Evolutionary conservation across 2,888 invertebrate species (phyloP), one percentile per base, ranked within the genome.

Genomic region (Eristalinus aeneus): DNA sequence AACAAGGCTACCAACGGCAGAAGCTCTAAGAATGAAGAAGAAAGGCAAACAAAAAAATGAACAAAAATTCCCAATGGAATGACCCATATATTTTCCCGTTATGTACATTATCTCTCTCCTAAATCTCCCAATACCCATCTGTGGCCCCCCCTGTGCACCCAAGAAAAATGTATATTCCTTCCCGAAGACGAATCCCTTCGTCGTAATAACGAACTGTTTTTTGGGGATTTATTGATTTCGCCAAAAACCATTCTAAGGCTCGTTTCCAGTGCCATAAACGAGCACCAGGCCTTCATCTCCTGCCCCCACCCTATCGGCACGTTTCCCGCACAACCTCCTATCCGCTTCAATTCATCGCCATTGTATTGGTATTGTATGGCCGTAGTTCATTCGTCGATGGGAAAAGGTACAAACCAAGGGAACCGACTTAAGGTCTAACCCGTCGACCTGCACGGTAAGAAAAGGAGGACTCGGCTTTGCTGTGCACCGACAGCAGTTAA

Each of bases 11-110:
- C 60, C 68, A 77, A 54, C 65, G 32, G 60, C 65, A 77, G 46
- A 56, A 73, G 68, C 79, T 74, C 46, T 60, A 63, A 71, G 46
- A 76, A 64, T 20, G 74, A 53, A 65, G 56, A 68, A 71, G 65
- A 20, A 75, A 67, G 53, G 65, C 72, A 31, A 68, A 34, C n/a
- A 64, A 56, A 68, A 69, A 77, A 68, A 53, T 56, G 69, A 81
- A 76, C 72, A 69, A 85, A 88, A 89, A 91, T 90, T 91, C 92
- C 91, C 91, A 91, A 87, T 91, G 90, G 92, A 92, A 90, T 92
- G 92, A 92, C 92, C 92, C 90, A 92, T 90, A 91, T 92, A 89
- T 89, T 81, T 87, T 80, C 71, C 75, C 87, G 88, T 86, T 86
- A 86, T 86, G 77, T 86, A 86, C 86, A 82, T 86, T 86, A 86